These are phyloP conservation scores for Hyposoter didymator DNA, from an alignment of 2,888 invertebrate genomes.

Conservation along the genomic window DNA sequence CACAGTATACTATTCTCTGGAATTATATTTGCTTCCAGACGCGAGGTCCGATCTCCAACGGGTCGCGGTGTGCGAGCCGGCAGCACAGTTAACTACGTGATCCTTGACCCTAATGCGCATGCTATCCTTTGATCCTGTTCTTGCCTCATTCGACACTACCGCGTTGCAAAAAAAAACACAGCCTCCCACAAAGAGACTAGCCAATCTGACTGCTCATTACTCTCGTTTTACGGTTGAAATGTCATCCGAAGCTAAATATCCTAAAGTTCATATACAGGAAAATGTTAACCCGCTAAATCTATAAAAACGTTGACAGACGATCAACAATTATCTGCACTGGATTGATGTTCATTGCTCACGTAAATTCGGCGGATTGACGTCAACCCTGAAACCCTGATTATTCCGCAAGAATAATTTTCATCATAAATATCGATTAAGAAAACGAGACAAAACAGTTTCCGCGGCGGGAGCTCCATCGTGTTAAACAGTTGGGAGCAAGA, in stretches of 20 bases:
- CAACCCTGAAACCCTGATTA: neutral
- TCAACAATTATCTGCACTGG: neutral
- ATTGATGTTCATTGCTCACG: too few species aligned
- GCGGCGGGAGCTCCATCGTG: too few species aligned
- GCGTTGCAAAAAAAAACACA: slow-evolving; percentile 39
- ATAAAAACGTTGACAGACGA: neutral
- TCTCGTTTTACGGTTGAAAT: neutral
- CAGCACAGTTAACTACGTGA: slow-evolving; percentile 64
- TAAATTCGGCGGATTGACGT: neutral
- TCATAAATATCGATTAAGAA: neutral
- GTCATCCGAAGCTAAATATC: neutral
- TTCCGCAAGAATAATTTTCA: too few species aligned
- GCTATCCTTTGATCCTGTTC: slow-evolving; percentile 69
- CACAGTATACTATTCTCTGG: neutral
- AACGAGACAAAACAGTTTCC: neutral
- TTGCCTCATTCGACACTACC: slow-evolving; percentile 40
- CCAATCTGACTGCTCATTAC: slow-evolving; percentile 34
- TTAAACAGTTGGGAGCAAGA: neutral
- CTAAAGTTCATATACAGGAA: neutral
- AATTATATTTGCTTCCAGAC: slow-evolving; percentile 21
- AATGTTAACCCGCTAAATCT: too few species aligned
- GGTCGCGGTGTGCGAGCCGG: slow-evolving; percentile 49
- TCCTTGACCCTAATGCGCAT: slow-evolving; percentile 73
- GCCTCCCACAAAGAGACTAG: slow-evolving; percentile 27
- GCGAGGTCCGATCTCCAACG: neutral